These are phyloP conservation scores for Heliconius aoede DNA, from an alignment of 2,888 invertebrate genomes.

Conservation along the genomic window DNA sequence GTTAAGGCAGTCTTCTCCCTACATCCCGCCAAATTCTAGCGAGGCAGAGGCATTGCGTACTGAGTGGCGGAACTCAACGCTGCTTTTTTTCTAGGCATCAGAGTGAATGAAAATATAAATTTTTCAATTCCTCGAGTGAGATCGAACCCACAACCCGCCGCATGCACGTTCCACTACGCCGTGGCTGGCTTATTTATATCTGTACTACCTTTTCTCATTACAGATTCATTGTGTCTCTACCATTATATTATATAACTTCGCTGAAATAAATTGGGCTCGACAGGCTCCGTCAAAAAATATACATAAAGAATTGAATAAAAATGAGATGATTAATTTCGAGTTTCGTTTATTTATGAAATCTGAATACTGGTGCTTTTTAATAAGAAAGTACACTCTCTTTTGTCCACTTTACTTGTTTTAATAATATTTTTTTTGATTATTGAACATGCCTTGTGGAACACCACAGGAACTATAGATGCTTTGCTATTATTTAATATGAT, in stretches of 20 bases:
- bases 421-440: not conserved
- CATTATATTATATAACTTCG: not conserved
- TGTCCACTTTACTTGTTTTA: not conserved
- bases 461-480: no score
- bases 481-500: no score
- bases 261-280: not conserved
- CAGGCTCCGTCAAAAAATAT: not conserved
- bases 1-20: no score
- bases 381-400: not conserved
- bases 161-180: no score
- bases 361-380: not conserved
- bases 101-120: no score
- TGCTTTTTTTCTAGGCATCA: no score
- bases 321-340: not conserved
- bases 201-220: not conserved
- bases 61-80: no score
- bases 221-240: not conserved
- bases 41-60: no score
- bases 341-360: not conserved
- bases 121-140: no score
- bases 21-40: no score
- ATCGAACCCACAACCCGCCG: no score
- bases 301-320: not conserved
- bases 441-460: not conserved
- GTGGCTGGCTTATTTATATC: not conserved